These are phyloP conservation scores for Cirrhinus molitorella DNA, from an alignment of 2,797 vertebrate genomes.

Conservation along the genomic window DNA sequence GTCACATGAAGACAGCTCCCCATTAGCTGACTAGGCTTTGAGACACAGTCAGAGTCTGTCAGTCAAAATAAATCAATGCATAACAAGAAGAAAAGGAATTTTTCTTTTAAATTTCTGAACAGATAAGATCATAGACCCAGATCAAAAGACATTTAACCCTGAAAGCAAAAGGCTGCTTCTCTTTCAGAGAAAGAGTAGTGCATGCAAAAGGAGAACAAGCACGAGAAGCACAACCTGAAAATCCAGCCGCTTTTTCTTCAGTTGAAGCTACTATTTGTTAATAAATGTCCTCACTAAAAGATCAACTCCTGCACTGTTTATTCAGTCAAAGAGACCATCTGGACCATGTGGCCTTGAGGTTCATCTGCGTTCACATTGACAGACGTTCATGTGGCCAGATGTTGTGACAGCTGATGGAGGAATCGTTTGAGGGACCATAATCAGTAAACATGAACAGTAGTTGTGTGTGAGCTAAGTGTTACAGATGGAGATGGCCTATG, in stretches of 20 bases:
- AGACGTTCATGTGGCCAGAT: not conserved
- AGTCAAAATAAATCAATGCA: not conserved
- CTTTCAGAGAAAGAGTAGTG: not conserved
- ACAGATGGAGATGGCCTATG: conserved; percentile 9
- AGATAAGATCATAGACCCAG: not conserved
- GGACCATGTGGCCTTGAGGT: not conserved
- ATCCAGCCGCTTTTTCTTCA: not conserved
- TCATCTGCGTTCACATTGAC: not conserved
- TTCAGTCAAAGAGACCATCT: not conserved
- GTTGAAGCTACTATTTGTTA: not conserved
- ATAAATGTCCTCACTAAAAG: not conserved
- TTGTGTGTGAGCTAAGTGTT: not conserved
- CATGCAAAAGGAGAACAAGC: not conserved
- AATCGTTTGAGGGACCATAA: not conserved
- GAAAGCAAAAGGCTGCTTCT: conserved; percentile 5
- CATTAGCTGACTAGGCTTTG: not conserved
- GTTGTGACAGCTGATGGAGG: not conserved
- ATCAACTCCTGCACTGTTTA: not conserved
- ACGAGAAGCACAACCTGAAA: not conserved
- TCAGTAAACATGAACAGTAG: not conserved
- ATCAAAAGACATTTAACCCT: not conserved
- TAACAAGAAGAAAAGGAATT: not conserved
- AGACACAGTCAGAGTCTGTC: not conserved
- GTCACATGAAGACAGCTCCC: not conserved
- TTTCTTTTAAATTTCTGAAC: not conserved